Evolutionary conservation across 64 coral and sea anemone genomes (phyloP).

Genomic region (Orbicella faveolata): DNA sequence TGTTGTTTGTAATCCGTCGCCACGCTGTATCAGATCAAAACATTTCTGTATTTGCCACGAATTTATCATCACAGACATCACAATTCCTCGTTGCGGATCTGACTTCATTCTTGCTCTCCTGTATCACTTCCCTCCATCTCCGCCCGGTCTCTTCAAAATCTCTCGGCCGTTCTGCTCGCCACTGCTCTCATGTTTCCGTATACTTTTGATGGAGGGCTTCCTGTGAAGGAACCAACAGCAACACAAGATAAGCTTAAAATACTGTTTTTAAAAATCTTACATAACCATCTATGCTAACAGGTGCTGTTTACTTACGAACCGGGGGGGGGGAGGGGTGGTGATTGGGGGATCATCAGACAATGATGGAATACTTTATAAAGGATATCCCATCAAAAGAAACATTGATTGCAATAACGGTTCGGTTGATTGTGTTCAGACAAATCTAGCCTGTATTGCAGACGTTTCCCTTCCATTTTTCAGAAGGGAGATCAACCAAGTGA

Average conservation of each 20-base stretch:
- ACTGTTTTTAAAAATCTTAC: not conserved
- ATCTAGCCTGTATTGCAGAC: too few species aligned
- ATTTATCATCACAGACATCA: not conserved
- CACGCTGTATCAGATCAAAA: not conserved
- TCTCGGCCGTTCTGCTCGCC: slow-evolving; percentile 86
- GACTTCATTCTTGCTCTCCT: not conserved
- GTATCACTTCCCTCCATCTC: not conserved
- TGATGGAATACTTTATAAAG: too few species aligned
- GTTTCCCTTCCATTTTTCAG: too few species aligned
- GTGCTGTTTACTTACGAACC: too few species aligned
- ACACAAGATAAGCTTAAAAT: not conserved
- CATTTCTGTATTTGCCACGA: not conserved
- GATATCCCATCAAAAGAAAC: too few species aligned
- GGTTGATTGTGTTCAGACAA: too few species aligned
- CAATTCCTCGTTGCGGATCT: not conserved
- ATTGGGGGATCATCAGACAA: too few species aligned
- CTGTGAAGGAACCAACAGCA: slow-evolving; percentile 33
- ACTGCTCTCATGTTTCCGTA: slow-evolving; percentile 98
- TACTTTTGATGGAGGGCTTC: slow-evolving; percentile 97
- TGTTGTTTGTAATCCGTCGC: too few species aligned
- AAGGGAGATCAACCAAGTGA: too few species aligned
- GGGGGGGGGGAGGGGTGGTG: too few species aligned
- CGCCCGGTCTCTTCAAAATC: slow-evolving; percentile 52
- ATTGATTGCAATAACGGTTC: too few species aligned
- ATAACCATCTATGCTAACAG: not conserved